These are phyloP conservation scores for Cnemophilus loriae DNA, from an alignment of 2,113 vertebrate species.

Conservation along the genomic window DNA sequence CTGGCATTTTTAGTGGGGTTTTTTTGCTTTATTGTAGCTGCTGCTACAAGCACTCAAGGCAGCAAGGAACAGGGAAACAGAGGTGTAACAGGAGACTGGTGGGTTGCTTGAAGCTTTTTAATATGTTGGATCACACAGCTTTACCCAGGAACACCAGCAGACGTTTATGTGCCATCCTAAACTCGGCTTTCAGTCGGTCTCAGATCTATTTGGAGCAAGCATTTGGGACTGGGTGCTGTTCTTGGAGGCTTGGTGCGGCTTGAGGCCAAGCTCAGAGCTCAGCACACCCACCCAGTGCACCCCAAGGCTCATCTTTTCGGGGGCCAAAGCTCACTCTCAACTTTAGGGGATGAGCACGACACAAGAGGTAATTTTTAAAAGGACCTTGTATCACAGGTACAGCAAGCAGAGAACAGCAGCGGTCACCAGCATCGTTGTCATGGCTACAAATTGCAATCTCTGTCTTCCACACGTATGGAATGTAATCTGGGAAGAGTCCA, in stretches of 20 bases:
- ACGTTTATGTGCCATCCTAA: background rate
- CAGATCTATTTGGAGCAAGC: accelerated
- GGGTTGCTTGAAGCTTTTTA: background rate
- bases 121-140: background rate
- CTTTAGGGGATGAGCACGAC: background rate
- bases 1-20: background rate
- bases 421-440: background rate
- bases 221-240: accelerated
- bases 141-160: background rate
- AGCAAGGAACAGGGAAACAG: background rate
- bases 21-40: background rate
- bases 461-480: background rate
- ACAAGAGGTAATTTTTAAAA: background rate
- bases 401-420: background rate
- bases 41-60: background rate
- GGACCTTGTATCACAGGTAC: background rate
- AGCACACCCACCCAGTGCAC: background rate
- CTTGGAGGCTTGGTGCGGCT: background rate
- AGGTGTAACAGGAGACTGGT: background rate
- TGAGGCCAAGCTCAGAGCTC: background rate
- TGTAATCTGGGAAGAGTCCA: background rate
- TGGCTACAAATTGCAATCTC: conserved; percentile 4
- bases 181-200: background rate
- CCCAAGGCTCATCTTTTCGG: background rate
- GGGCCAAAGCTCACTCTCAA: background rate